These are phyloP conservation scores for Strigamia crassipes DNA, from an alignment of 2,888 invertebrate species.

Conservation along the genomic window DNA sequence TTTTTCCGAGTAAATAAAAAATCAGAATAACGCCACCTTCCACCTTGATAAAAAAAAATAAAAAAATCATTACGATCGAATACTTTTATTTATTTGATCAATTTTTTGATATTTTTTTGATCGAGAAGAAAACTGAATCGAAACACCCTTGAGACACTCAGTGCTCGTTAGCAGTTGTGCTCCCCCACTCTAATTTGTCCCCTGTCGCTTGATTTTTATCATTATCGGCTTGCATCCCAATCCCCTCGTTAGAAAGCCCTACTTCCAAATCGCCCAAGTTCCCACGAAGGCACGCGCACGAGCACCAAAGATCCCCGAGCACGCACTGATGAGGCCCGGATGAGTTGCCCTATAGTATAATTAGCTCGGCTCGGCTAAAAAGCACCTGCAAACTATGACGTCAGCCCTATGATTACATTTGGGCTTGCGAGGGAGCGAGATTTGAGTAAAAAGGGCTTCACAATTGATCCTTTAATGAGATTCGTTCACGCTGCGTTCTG, in stretches of 20 bases:
- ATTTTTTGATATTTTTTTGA: too few species aligned
- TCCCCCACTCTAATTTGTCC: slow-evolving; percentile 33
- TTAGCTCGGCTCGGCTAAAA: slow-evolving; percentile 12
- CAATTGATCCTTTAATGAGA: slow-evolving; percentile 26
- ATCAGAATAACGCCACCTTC: too few species aligned
- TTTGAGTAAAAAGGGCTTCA: slow-evolving; percentile 8
- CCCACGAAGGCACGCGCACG: slow-evolving; percentile 35
- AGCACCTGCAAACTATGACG: slow-evolving; percentile 25
- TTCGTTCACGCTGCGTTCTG: slow-evolving; percentile 18
- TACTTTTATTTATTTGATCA: too few species aligned
- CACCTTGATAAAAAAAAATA: not conserved
- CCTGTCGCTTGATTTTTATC: slow-evolving; percentile 40
- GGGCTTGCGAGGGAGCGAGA: not conserved
- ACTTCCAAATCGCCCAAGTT: slow-evolving; percentile 32
- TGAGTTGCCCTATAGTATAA: slow-evolving; percentile 24
- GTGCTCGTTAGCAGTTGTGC: slow-evolving; percentile 33
- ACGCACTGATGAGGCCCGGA: slow-evolving; percentile 22
- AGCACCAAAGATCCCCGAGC: slow-evolving; percentile 1
- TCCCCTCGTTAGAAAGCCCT: slow-evolving; percentile 29
- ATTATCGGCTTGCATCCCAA: slow-evolving; percentile 40
- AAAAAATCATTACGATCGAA: not conserved
- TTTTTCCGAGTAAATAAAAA: not conserved
- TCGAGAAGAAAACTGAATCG: not conserved
- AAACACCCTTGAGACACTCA: slow-evolving; percentile 18
- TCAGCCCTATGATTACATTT: slow-evolving; percentile 14